Conservation (phyloP, 2,888 invertebrate species). For the Netelia inedita region DNA sequence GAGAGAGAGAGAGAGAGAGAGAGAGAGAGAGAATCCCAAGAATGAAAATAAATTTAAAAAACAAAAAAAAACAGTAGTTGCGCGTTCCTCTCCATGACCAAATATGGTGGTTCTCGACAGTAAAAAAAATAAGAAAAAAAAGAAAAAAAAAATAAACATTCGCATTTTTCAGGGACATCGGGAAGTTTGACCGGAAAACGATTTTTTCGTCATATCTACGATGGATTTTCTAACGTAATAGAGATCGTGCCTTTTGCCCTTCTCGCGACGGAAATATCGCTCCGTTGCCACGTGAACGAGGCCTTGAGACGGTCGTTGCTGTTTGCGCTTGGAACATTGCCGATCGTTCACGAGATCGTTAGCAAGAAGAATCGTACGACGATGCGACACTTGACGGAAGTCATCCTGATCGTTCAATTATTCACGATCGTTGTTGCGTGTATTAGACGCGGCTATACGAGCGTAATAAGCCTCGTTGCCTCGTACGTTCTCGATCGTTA, state of each 20-base stretch:
- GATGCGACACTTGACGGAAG: conserved; percentile 75
- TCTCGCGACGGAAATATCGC: conserved; percentile 80
- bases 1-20: neutral
- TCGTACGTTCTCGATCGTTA: conserved; percentile 80
- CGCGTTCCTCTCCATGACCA: conserved; percentile 28
- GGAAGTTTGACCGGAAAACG: conserved; percentile 73
- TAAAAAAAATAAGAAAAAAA: conserved; percentile 20
- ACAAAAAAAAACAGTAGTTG: conserved; percentile 1
- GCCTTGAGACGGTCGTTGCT: conserved; percentile 76
- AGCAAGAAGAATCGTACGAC: conserved; percentile 76
- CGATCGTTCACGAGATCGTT: conserved; percentile 78
- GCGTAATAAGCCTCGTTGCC: conserved; percentile 79
- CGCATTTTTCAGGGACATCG: conserved; percentile 77
- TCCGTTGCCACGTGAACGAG: conserved; percentile 76
- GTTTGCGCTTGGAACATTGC: conserved; percentile 76
- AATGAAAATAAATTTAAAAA: conserved; percentile 18
- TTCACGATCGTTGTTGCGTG: conserved; percentile 75
- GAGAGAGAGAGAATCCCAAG: neutral
- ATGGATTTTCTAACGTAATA: conserved; percentile 78
- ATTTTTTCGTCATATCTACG: conserved; percentile 80
- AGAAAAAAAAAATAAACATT: conserved; percentile 54
- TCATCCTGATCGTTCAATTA: conserved; percentile 75
- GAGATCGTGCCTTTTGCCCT: conserved; percentile 81
- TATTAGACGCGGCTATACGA: conserved; percentile 76
- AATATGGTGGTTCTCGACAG: conserved; percentile 19